phyloP scores from a whole-genome alignment of 2,888 invertebrate genomes.

The Bedellia somnulentella region DNA sequence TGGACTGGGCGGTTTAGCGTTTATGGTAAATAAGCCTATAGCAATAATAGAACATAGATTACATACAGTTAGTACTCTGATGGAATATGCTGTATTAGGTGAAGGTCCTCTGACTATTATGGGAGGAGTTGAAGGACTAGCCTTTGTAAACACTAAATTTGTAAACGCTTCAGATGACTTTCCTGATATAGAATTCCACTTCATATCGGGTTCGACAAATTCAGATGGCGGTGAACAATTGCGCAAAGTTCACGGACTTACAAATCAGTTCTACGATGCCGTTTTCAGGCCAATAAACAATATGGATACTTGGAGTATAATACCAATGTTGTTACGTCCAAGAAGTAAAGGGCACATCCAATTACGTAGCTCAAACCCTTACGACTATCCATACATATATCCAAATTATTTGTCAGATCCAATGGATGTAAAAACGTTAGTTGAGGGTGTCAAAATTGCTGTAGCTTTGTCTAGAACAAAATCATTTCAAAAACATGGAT shows the following conservation, averaged over 20 bases:
- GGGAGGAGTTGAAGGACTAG: conserved; percentile 88
- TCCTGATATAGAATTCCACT: conserved; percentile 89
- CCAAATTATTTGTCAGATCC: conserved; percentile 88
- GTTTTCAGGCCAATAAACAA: conserved; percentile 76
- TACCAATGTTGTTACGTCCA: conserved; percentile 83
- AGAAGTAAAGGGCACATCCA: conserved; percentile 81
- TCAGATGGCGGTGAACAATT: conserved; percentile 84
- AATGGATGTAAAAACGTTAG: conserved; percentile 74
- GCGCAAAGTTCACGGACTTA: conserved; percentile 76
- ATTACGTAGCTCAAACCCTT: conserved; percentile 80
- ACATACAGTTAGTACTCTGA: conserved; percentile 75
- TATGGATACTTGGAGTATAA: conserved; percentile 80
- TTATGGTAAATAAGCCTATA: conserved; percentile 75
- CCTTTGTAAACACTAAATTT: conserved; percentile 86
- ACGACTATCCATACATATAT: conserved; percentile 85
- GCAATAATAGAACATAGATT: conserved; percentile 79
- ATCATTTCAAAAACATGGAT: conserved; percentile 74
- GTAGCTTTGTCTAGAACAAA: conserved; percentile 78
- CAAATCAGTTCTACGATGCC: conserved; percentile 71
- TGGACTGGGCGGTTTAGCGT: conserved; percentile 82
- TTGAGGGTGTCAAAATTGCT: conserved; percentile 85
- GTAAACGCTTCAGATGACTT: conserved; percentile 78
- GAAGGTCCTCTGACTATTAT: conserved; percentile 83
- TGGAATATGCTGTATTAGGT: conserved; percentile 83
- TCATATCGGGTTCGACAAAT: conserved; percentile 83